Conservation (phyloP, 2,888 invertebrate species). For the Xanthorhoe designata region DNA sequence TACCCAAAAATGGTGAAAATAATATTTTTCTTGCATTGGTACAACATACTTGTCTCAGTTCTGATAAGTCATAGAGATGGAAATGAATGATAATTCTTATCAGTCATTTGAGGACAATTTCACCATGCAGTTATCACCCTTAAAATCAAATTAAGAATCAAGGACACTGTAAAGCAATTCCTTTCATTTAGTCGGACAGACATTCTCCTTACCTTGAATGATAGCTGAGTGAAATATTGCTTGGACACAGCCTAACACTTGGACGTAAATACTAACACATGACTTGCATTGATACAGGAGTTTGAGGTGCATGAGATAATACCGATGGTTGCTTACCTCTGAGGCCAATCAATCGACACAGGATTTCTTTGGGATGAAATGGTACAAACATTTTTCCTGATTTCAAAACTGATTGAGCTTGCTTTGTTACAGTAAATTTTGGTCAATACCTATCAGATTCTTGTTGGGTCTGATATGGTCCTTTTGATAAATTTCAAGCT, state of each 20-base stretch:
- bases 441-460: background rate
- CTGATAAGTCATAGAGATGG: slow-evolving; percentile 12
- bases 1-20: slow-evolving; percentile 18
- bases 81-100: slow-evolving; percentile 22
- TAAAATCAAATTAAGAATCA: slow-evolving; percentile 13
- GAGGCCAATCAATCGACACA: slow-evolving; percentile 50
- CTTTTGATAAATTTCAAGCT: slow-evolving; percentile 3
- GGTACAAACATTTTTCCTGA: slow-evolving; percentile 66
- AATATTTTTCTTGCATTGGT: background rate
- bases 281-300: slow-evolving; percentile 79
- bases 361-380: slow-evolving; percentile 81
- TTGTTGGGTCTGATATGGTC: background rate
- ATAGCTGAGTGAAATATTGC: slow-evolving; percentile 50
- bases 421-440: background rate
- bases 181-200: slow-evolving; percentile 23
- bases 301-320: slow-evolving; percentile 79
- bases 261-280: slow-evolving; percentile 70
- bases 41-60: slow-evolving; percentile 5
- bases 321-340: slow-evolving; percentile 42
- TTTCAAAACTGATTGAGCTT: slow-evolving; percentile 41
- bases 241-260: slow-evolving; percentile 37
- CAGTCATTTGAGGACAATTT: slow-evolving; percentile 3
- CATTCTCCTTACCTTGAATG: slow-evolving; percentile 35
- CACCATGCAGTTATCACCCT: slow-evolving; percentile 2
- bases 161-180: slow-evolving; percentile 17